These are phyloP conservation scores for Drosophila seguyi DNA, from an alignment of 1,140 invertebrate genomes.

Conservation along the genomic window DNA sequence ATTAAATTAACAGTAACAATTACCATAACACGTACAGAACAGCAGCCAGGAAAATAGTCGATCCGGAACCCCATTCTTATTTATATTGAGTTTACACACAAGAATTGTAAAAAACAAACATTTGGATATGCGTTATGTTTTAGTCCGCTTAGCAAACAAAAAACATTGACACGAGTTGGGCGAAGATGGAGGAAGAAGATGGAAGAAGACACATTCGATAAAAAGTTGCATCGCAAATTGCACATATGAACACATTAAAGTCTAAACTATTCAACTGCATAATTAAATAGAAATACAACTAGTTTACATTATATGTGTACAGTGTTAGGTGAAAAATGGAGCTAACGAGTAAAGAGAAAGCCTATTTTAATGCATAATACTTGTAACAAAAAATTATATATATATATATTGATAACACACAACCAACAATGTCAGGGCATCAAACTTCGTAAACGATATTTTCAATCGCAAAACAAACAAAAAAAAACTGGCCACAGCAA, in stretches of 20 bases:
- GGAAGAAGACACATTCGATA: slow-evolving; percentile 20
- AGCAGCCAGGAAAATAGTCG: slow-evolving; percentile 41
- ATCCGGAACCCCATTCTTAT: slow-evolving; percentile 17
- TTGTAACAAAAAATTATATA: slow-evolving; percentile 41
- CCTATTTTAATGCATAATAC: slow-evolving; percentile 73
- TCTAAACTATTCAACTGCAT: slow-evolving; percentile 61
- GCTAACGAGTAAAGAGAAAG: slow-evolving; percentile 64
- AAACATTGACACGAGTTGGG: slow-evolving; percentile 25
- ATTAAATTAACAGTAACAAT: slow-evolving; percentile 71
- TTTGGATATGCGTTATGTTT: slow-evolving; percentile 39
- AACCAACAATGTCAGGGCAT: slow-evolving; percentile 63
- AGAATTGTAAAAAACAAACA: slow-evolving; percentile 40
- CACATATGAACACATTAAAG: slow-evolving; percentile 42
- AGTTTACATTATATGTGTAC: slow-evolving; percentile 82
- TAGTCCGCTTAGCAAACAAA: slow-evolving; percentile 41
- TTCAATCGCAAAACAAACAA: slow-evolving; percentile 34
- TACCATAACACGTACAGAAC: slow-evolving; percentile 48
- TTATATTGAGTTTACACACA: slow-evolving; percentile 45
- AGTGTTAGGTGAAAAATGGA: slow-evolving; percentile 79
- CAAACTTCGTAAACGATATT: slow-evolving; percentile 54
- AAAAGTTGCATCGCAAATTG: slow-evolving; percentile 49
- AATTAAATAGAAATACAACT: slow-evolving; percentile 68
- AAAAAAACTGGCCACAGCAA: slow-evolving; percentile 37
- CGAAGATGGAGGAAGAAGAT: too few species aligned
- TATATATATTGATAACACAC: slow-evolving; percentile 33